Conservation (phyloP, 2,113 vertebrate species). For the Archocentrus centrarchus region DNA sequence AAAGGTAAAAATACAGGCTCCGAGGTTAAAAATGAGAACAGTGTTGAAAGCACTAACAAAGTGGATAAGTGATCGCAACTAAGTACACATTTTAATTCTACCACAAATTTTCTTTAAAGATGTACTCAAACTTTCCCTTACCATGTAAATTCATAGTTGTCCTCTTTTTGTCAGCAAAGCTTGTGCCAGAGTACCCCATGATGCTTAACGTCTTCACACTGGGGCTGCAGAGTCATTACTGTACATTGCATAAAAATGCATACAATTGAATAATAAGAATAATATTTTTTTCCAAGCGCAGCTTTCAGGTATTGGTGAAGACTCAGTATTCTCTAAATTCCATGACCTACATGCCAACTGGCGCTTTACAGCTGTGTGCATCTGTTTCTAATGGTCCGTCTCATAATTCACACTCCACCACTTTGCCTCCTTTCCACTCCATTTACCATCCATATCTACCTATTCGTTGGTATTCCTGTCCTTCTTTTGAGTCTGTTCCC, state of each 20-base stretch:
- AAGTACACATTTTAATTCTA: no score
- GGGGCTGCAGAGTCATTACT: not conserved
- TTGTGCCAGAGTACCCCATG: not conserved
- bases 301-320: conserved; percentile 15
- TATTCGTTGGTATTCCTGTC: conserved; percentile 38
- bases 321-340: conserved; percentile 38
- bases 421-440: conserved; percentile 45
- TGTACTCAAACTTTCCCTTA: no score
- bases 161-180: no score
- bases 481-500: conserved; percentile 17
- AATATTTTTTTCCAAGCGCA: not conserved
- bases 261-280: not conserved
- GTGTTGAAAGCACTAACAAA: no score
- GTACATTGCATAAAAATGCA: not conserved
- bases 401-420: conserved; percentile 54
- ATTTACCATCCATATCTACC: conserved; percentile 32
- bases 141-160: no score
- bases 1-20: no score
- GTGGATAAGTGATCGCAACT: no score
- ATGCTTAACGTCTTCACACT: conserved; percentile 14
- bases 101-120: no score
- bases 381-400: conserved; percentile 48
- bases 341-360: conserved; percentile 27
- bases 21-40: no score
- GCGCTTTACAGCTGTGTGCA: conserved; percentile 37